phyloP scores from a whole-genome alignment of 2,113 vertebrate genomes.

The Echinops telfairi region DNA sequence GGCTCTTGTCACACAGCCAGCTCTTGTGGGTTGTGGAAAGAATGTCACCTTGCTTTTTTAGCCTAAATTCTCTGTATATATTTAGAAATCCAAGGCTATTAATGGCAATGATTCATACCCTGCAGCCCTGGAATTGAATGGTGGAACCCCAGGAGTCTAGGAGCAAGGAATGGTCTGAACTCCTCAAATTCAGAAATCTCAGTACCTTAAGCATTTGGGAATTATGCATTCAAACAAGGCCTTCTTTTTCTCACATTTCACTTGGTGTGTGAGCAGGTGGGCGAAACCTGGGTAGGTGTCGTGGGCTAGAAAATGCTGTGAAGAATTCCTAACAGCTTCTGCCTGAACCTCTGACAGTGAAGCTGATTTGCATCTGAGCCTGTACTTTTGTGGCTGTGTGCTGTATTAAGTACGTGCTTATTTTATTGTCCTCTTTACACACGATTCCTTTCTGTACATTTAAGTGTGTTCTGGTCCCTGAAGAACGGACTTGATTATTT shows the following conservation, averaged over 20 bases:
- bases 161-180: constrained; percentile 32
- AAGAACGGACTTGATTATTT: constrained; percentile 60
- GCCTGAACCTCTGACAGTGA: constrained; percentile 61
- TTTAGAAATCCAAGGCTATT: constrained; percentile 61
- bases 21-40: constrained; percentile 72
- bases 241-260: constrained; percentile 39
- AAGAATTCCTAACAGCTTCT: constrained; percentile 76
- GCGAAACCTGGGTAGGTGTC: constrained; percentile 75
- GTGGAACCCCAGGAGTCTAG: constrained; percentile 46
- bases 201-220: constrained; percentile 44
- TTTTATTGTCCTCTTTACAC: constrained; percentile 56
- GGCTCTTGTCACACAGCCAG: constrained; percentile 74
- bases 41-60: constrained; percentile 43
- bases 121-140: constrained; percentile 20
- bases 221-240: constrained; percentile 63
- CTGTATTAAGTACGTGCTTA: constrained; percentile 53
- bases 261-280: constrained; percentile 75
- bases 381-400: constrained; percentile 47
- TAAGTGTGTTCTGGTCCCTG: constrained; percentile 45
- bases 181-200: constrained; percentile 60
- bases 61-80: not conserved
- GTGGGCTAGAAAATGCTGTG: constrained; percentile 74
- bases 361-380: constrained; percentile 9
- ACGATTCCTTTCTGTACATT: constrained; percentile 31
- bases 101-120: constrained; percentile 20